A percentile compares a stretch with the other conserved stretches of the same genome.
Conservation (phyloP, 2,888 invertebrate genomes). For the Baronia brevicornis region DNA sequence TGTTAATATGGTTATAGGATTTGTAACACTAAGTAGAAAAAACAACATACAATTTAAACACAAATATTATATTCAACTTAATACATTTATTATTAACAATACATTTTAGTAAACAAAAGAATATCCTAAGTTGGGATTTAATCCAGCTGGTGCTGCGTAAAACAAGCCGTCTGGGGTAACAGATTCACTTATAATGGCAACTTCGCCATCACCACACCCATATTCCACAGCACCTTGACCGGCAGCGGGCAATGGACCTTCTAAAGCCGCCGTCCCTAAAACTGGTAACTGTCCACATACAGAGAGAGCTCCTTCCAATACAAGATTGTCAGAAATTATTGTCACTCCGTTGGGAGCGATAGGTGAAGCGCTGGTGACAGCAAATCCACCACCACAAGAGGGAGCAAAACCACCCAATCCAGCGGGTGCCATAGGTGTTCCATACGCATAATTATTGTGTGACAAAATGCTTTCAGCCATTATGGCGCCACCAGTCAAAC, state of each 20-base stretch:
- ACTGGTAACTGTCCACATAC: slow-evolving; percentile 33
- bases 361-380: slow-evolving; percentile 29
- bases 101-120: slow-evolving; percentile 12
- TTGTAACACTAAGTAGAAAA: not conserved
- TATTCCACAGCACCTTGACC: slow-evolving; percentile 30
- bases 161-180: slow-evolving; percentile 7
- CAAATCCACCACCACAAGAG: slow-evolving; percentile 18
- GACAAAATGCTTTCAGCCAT: slow-evolving; percentile 2
- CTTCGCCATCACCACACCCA: slow-evolving; percentile 19
- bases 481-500: slow-evolving; percentile 1
- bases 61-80: slow-evolving; percentile 6
- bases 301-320: slow-evolving; percentile 30
- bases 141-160: slow-evolving; percentile 4
- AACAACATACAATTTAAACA: slow-evolving; percentile 3
- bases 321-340: slow-evolving; percentile 31
- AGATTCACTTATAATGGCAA: slow-evolving; percentile 6
- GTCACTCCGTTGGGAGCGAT: slow-evolving; percentile 31
- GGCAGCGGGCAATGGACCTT: slow-evolving; percentile 28
- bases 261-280: slow-evolving; percentile 33
- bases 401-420: slow-evolving; percentile 1
- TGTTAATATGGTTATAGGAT: not conserved
- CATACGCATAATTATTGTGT: slow-evolving; percentile 2
- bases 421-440: not conserved
- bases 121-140: slow-evolving; percentile 6
- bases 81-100: slow-evolving; percentile 11